phyloP scores from a whole-genome alignment of 2,888 invertebrate species.

The Nowickia ferox region DNA sequence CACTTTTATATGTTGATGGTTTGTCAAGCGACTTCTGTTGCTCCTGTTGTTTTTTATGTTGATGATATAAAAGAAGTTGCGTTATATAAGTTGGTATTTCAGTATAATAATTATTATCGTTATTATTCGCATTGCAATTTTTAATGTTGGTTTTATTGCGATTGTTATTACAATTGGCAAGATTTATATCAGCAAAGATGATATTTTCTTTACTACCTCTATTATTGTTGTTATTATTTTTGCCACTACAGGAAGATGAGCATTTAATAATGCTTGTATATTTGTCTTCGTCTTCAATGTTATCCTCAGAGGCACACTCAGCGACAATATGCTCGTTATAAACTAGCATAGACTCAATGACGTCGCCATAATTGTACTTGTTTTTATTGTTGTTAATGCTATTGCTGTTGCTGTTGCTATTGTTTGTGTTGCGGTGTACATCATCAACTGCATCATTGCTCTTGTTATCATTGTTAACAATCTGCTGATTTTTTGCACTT shows the following conservation, averaged over 20 bases:
- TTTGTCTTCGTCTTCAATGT: conserved; percentile 54
- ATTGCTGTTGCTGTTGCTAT: conserved; percentile 5
- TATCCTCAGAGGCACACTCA: conserved; percentile 46
- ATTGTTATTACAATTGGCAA: conserved; percentile 60
- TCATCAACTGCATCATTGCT: conserved; percentile 70
- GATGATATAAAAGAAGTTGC: conserved; percentile 44
- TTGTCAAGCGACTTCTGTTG: neutral
- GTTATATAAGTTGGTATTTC: conserved; percentile 42
- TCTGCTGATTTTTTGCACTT: conserved; percentile 44
- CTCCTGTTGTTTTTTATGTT: conserved; percentile 19
- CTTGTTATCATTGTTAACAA: conserved; percentile 66
- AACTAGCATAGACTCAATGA: conserved; percentile 61
- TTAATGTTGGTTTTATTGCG: conserved; percentile 43
- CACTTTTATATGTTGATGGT: neutral
- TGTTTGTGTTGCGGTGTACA: conserved; percentile 40
- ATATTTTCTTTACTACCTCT: conserved; percentile 41
- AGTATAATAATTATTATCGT: conserved; percentile 48
- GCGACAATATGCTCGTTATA: conserved; percentile 41
- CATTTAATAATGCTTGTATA: conserved; percentile 58
- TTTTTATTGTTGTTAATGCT: conserved; percentile 14
- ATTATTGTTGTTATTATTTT: conserved; percentile 41
- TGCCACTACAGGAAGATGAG: conserved; percentile 37
- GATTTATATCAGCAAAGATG: conserved; percentile 60
- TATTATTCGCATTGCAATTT: conserved; percentile 25
- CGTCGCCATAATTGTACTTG: conserved; percentile 58